These are phyloP conservation scores for Equus quagga DNA, from an alignment of 2,113 vertebrate genomes.

Conservation along the genomic window DNA sequence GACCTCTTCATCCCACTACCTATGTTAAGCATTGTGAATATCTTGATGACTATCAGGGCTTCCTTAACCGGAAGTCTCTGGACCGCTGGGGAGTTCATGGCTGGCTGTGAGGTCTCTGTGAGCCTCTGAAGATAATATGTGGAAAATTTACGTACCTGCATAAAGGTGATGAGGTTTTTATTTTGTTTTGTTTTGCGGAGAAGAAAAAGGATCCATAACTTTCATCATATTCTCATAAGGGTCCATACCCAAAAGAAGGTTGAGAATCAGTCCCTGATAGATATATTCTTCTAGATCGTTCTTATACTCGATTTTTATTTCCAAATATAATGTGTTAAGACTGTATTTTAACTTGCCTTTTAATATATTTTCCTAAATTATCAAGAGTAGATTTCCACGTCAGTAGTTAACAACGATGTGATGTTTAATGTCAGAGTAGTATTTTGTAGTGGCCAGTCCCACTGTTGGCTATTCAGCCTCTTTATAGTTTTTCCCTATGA, in stretches of 20 bases:
- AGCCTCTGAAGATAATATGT: neutral
- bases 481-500: neutral
- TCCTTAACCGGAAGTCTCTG: neutral
- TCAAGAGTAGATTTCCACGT: neutral
- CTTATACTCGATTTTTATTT: neutral
- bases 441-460: neutral
- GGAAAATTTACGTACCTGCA: neutral
- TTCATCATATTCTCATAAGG: neutral
- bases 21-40: neutral
- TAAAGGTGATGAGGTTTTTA: neutral
- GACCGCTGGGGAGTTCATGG: neutral
- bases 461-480: neutral
- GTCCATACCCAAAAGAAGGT: neutral
- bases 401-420: neutral
- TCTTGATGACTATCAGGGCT: neutral
- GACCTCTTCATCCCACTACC: neutral
- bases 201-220: neutral
- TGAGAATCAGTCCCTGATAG: neutral
- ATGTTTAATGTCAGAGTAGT: neutral
- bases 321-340: neutral
- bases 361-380: neutral
- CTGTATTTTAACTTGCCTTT: conserved; percentile 42
- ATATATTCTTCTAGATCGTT: neutral
- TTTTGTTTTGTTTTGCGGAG: conserved; percentile 2
- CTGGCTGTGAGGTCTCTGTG: conserved; percentile 15